Percentiles rank a stretch among this genome's conserved stretches.
These are phyloP conservation scores for Herpetotheres cachinnans DNA, from an alignment of 2,113 vertebrate species.

Conservation along the genomic window DNA sequence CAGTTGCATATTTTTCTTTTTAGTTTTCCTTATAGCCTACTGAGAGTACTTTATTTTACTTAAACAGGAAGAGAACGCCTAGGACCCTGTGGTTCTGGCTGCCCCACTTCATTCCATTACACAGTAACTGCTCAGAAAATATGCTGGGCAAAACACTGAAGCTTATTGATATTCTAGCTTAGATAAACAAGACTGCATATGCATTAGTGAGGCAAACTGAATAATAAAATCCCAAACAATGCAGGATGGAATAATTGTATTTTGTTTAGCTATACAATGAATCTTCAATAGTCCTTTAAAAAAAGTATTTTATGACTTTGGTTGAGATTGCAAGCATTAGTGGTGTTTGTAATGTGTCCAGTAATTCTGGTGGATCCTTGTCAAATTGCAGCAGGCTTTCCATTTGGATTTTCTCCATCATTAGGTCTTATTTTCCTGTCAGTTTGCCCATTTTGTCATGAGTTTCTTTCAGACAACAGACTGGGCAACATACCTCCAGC, in stretches of 20 bases:
- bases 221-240: neutral
- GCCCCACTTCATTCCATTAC: neutral
- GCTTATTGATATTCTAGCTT: neutral
- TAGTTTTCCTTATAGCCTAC: neutral
- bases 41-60: slow-evolving; percentile 14
- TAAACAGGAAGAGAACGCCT: neutral
- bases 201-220: neutral
- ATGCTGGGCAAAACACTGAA: neutral
- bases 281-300: neutral
- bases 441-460: slow-evolving; percentile 48
- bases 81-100: neutral
- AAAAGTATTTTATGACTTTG: neutral
- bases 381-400: slow-evolving; percentile 29
- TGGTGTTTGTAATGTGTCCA: neutral
- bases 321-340: neutral
- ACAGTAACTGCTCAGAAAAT: neutral
- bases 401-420: slow-evolving; percentile 36
- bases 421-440: slow-evolving; percentile 61
- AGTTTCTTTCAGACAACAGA: slow-evolving; percentile 37
- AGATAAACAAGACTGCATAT: neutral
- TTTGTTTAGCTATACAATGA: neutral
- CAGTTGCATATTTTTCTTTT: neutral
- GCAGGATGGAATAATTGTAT: neutral
- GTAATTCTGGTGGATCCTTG: neutral
- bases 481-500: slow-evolving; percentile 25